Evolutionary conservation across 2,888 invertebrate species (phyloP), one percentile per base, ranked within the genome.

Genomic region (Eucriotettix oculatus): DNA sequence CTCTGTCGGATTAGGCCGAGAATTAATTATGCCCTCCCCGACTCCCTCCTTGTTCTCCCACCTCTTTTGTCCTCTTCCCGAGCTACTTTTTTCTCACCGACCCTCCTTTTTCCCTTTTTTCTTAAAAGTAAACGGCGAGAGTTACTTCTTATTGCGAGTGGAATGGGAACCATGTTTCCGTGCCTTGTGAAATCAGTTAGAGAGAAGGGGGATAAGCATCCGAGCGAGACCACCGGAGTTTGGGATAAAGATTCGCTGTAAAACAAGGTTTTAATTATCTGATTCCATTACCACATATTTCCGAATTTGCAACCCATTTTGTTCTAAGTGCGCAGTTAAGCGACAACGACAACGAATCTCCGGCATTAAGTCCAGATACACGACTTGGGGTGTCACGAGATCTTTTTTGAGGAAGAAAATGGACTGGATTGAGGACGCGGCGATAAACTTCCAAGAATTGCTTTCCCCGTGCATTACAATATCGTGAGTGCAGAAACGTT

Each of bases 1-100:
- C 61, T 60, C 63, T 63, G 58, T 61, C 63, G 61, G 63, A 60
- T 63, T 63, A 63, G 58, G 54, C 54, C 40, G 61, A 58, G 63
- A 63, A 63, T 63, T 63, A 63, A 63, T 63, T 63, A 63, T 63
- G 60, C 63, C 60, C 59, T 56, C 60, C 56, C 42, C 53, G 29
- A 29, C 29, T 48, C n/a, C 42, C 41, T 29, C 42, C 40, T n/a
- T 42, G 44, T 43, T 42, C 42, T 55, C 40, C 54, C 43, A 11
- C 41, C 48, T 60, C 41, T 16, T 55, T 17, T 42, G 40, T 42
- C 40, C 60, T 60, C 56, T 56, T 56, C 56, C 29, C 42, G 29
- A 40, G 41, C 55, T 55, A n/a, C 48, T n/a, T n/a, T 48, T 48
- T 48, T 48, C 12, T 48, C n/a, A 14, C 14, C 48, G 14, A 9